Evolutionary conservation across 2,888 invertebrate species (phyloP).

Genomic region (Campaea margaritaria): DNA sequence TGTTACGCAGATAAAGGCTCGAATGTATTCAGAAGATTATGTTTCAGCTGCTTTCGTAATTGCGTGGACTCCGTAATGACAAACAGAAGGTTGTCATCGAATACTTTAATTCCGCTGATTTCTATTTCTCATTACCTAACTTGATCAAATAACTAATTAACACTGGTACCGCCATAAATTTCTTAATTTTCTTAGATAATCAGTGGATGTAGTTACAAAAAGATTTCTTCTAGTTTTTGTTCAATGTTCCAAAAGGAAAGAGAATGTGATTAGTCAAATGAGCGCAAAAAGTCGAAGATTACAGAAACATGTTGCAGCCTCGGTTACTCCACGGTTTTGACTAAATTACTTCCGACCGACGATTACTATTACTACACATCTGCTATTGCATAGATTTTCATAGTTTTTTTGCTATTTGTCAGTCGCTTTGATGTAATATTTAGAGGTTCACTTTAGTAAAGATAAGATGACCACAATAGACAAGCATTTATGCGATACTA

Average conservation of each 20-base stretch:
- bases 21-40: slow-evolving; percentile 37
- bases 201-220: no score
- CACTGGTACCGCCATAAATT: no score
- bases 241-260: not conserved
- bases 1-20: slow-evolving; percentile 36
- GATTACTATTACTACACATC: slow-evolving; percentile 22
- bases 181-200: no score
- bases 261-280: slow-evolving; percentile 1
- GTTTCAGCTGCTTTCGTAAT: slow-evolving; percentile 28
- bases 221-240: no score
- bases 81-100: not conserved
- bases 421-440: slow-evolving; percentile 3
- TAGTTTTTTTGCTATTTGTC: slow-evolving; percentile 6
- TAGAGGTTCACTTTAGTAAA: no score
- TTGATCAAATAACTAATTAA: no score
- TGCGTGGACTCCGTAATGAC: slow-evolving; percentile 16
- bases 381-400: slow-evolving; percentile 6
- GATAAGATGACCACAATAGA: no score
- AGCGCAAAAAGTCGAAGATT: slow-evolving; percentile 26
- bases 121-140: not conserved
- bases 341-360: slow-evolving; percentile 31
- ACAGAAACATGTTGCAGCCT: slow-evolving; percentile 25
- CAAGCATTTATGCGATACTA: no score
- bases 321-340: slow-evolving; percentile 21
- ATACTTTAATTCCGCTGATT: not conserved